Conservation (phyloP, 2,113 vertebrate genomes). For the Strix uralensis region DNA sequence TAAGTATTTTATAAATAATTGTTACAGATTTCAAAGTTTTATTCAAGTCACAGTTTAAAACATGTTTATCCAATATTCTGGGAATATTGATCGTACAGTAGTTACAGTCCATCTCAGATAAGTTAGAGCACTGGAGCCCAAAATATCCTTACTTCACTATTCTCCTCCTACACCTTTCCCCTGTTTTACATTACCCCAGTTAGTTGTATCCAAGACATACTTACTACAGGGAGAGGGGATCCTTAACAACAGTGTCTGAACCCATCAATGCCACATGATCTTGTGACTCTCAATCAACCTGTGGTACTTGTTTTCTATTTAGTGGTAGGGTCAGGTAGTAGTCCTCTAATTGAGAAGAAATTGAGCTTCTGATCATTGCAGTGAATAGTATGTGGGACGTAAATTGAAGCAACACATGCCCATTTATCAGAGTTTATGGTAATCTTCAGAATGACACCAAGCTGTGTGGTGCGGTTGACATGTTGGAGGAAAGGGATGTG, state of each 20-base stretch:
- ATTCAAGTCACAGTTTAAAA: not conserved
- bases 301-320: not conserved
- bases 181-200: not conserved
- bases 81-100: not conserved
- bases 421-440: not conserved
- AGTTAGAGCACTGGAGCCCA: not conserved
- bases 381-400: not conserved
- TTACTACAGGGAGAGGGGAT: not conserved
- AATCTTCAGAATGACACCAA: not conserved
- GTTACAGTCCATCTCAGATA: not conserved
- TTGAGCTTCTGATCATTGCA: not conserved
- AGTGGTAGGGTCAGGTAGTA: not conserved
- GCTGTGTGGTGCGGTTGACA: not conserved
- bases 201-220: not conserved
- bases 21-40: not conserved
- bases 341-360: not conserved
- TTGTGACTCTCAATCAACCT: rapidly evolving
- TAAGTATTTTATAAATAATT: not conserved
- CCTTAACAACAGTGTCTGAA: not conserved
- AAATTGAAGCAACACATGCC: not conserved
- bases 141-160: not conserved
- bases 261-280: not conserved
- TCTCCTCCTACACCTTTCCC: not conserved
- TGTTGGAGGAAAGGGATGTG: not conserved
- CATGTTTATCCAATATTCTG: not conserved